Percentiles rank a stretch among this genome's conserved stretches.
Conservation (phyloP, 37 sponge, comb jelly and placozoan genomes). For the Axinella damicornis region DNA sequence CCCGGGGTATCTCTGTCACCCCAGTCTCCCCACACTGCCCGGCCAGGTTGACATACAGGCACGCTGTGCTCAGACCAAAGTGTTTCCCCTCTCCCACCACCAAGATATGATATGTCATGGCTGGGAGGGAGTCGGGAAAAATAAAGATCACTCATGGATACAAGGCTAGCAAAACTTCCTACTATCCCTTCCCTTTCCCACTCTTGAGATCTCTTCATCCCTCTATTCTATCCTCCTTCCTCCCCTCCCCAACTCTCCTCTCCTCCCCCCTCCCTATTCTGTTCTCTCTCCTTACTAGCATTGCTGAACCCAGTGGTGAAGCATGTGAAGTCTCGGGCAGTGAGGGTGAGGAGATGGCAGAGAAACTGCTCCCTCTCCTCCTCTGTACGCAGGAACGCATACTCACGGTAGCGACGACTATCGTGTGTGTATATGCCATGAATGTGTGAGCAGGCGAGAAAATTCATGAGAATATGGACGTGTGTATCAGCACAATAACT, state of each 20-base stretch:
- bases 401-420: conserved; percentile 73
- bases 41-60: conserved; percentile 72
- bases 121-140: conserved; percentile 25
- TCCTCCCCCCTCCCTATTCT: no score
- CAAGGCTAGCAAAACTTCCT: neutral
- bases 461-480: neutral
- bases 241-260: no score
- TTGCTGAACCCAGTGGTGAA: conserved; percentile 84
- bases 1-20: conserved; percentile 49
- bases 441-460: neutral
- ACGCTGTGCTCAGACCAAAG: conserved; percentile 84
- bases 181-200: neutral
- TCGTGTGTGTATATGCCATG: neutral
- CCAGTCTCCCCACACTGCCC: conserved; percentile 82
- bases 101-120: conserved; percentile 76
- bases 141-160: neutral
- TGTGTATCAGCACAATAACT: no score
- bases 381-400: conserved; percentile 93
- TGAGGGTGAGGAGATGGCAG: conserved; percentile 87
- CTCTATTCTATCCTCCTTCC: neutral
- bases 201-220: neutral
- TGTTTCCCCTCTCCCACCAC: conserved; percentile 84
- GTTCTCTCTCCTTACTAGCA: conserved; percentile 46
- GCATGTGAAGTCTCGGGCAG: conserved; percentile 91
- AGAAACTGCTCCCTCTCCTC: conserved; percentile 94